phyloP scores from a whole-genome alignment of 2,113 vertebrate genomes.

The Anoura caudifer region DNA sequence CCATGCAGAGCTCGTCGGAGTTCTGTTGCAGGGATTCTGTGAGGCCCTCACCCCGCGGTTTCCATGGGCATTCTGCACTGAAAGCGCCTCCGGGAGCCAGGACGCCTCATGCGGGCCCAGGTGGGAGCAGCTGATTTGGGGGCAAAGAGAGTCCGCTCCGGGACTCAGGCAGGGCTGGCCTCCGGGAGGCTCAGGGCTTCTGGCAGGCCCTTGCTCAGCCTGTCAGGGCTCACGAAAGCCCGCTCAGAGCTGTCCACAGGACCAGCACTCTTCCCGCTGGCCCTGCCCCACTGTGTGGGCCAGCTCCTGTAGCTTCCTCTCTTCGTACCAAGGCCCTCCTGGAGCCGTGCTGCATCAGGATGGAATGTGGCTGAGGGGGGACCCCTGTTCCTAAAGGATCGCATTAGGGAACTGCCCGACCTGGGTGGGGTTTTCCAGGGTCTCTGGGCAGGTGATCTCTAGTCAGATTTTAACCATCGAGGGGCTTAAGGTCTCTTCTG shows the following conservation, averaged over 20 bases:
- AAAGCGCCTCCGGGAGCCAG: background rate
- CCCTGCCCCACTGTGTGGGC: background rate
- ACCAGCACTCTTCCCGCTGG: background rate
- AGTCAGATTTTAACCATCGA: too few species aligned
- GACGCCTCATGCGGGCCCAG: accelerated
- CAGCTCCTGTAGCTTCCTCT: background rate
- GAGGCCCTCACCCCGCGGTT: accelerated
- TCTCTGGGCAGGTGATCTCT: accelerated
- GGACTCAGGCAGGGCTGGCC: too few species aligned
- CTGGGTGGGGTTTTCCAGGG: background rate
- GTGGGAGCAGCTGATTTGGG: background rate
- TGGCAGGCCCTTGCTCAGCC: background rate
- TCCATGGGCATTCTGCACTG: accelerated
- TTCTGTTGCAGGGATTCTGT: accelerated
- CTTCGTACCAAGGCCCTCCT: accelerated
- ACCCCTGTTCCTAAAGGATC: background rate
- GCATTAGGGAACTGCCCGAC: background rate
- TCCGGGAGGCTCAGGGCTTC: background rate
- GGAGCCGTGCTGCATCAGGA: accelerated
- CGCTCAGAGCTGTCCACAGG: accelerated
- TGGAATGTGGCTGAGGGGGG: background rate
- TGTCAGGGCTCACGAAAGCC: background rate
- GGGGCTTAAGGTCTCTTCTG: background rate
- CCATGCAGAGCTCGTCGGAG: accelerated
- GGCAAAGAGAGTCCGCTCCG: accelerated